Conservation (phyloP, 2,888 invertebrate genomes). For the Leucoptera coffeella region DNA sequence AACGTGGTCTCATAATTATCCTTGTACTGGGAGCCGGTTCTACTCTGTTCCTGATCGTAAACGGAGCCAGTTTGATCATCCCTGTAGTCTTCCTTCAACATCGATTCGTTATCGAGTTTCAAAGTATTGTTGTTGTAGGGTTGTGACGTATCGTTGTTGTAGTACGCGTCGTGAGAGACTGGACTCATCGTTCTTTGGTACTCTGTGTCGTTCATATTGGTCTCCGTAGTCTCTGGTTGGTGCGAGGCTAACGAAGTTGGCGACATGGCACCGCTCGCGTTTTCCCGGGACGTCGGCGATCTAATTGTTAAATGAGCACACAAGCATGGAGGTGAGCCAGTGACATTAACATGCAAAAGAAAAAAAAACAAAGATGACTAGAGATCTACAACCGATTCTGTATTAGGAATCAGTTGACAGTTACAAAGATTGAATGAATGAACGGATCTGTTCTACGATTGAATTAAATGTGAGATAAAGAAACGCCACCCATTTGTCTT, state of each 20-base stretch:
- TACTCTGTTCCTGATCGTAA: slow-evolving; percentile 30
- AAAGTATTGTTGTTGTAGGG: slow-evolving; percentile 44
- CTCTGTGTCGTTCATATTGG: slow-evolving; percentile 26
- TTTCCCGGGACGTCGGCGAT: slow-evolving; percentile 35
- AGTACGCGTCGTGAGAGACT: slow-evolving; percentile 30
- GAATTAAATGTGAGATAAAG: too few relatives aligned
- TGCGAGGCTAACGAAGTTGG: slow-evolving; percentile 27
- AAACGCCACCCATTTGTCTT: too few relatives aligned
- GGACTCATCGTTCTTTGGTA: slow-evolving; percentile 35
- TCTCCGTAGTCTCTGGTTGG: slow-evolving; percentile 12
- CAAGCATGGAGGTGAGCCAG: too few relatives aligned
- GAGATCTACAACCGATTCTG: too few relatives aligned
- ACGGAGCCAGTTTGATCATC: too few relatives aligned
- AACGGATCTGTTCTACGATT: too few relatives aligned
- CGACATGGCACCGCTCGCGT: slow-evolving; percentile 35
- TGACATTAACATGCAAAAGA: too few relatives aligned
- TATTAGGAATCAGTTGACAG: too few relatives aligned
- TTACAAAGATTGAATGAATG: too few relatives aligned
- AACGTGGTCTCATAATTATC: slow-evolving; percentile 81
- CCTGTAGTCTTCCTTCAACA: slow-evolving; percentile 30
- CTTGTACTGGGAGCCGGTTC: slow-evolving; percentile 46
- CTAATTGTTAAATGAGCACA: too few relatives aligned
- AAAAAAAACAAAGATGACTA: too few relatives aligned
- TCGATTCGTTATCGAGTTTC: slow-evolving; percentile 42
- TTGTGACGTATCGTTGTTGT: slow-evolving; percentile 15